phyloP scores from a whole-genome alignment of 2,888 invertebrate genomes.

The Nomada lathburiana region DNA sequence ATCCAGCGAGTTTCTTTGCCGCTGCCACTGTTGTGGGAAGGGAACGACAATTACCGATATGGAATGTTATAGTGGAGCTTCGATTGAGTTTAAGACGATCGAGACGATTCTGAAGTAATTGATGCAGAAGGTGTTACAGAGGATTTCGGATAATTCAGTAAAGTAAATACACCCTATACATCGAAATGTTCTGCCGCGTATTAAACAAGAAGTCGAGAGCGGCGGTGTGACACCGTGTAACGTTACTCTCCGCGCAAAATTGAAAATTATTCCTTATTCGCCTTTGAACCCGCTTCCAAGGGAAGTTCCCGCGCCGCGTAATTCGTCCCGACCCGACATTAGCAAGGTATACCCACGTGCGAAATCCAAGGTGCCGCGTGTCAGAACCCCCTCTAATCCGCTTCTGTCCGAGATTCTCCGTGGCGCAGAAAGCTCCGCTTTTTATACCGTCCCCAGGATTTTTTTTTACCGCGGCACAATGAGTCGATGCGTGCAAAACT shows the following conservation, averaged over 20 bases:
- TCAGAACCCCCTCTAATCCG: slow-evolving; percentile 22
- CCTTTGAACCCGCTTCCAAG: slow-evolving; percentile 20
- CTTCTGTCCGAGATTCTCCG: slow-evolving; percentile 17
- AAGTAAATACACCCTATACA: no score
- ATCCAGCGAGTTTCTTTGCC: background rate
- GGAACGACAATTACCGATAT: no score
- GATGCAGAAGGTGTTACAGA: no score
- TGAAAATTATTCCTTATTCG: slow-evolving; percentile 32
- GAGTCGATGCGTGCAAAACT: slow-evolving; percentile 43
- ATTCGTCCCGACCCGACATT: slow-evolving; percentile 31
- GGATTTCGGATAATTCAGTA: no score
- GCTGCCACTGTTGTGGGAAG: background rate
- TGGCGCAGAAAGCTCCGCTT: slow-evolving; percentile 30
- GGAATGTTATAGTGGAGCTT: no score
- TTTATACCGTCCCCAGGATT: slow-evolving; percentile 6
- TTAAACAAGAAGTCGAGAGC: background rate
- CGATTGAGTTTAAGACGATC: no score
- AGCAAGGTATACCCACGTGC: slow-evolving; percentile 4
- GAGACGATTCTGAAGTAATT: no score
- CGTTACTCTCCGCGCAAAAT: slow-evolving; percentile 6
- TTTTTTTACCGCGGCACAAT: slow-evolving; percentile 46
- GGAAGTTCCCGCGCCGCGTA: slow-evolving; percentile 5
- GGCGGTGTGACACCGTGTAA: no score
- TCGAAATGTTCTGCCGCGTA: no score
- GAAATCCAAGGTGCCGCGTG: slow-evolving; percentile 3